Base-by-base conservation (phyloP, 2,888 invertebrate genomes). In the Caenorhabditis angaria region DNA sequence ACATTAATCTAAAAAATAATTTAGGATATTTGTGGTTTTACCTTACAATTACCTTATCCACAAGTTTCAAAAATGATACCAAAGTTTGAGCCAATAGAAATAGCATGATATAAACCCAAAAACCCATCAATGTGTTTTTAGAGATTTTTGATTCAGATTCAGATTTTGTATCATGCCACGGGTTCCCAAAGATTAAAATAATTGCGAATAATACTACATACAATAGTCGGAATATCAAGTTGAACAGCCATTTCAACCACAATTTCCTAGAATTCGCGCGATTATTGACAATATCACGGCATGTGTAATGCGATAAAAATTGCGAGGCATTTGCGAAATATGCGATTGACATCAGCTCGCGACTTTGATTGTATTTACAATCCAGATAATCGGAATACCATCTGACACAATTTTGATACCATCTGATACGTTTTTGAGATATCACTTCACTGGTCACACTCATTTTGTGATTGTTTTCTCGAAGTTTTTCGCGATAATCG, bases 301-400 rank as follows among this genome's bases (percentile, higher is more conserved):
- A 68, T 0, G 60, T 28, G 28, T 63, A 63, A 18, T 41, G 41
- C 3, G 41, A 41, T 14, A 41, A 41, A 41, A 41, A 41, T 2
- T 41, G 10, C 69, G 64, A 64, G 22, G 69, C 69, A 35, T 64
- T 60, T 12, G 64, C 69, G 20, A 64, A 50, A 29, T 64, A 69
- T 1, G 69, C 69, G 3, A 69, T 61, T 5, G 56, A 54, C 64
- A 69, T 61, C 10, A 69, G 59, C 14, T 69, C 69, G 20, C 35
- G 32, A 25, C 64, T 61, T 18, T 47, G 27, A 29, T 57, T 25
- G 35, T 55, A 60, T 20, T 64, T 64, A 2, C 10, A 5, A 50
- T 60, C 24, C 22, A 64, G 10, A 47, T 69, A 69, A 3, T 58
- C 24, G 10, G 3, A 14, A 53, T 66, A 66, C n/a, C n/a, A n/a